Conservation (phyloP, 2,797 vertebrate species). For the Aeoliscus strigatus region DNA sequence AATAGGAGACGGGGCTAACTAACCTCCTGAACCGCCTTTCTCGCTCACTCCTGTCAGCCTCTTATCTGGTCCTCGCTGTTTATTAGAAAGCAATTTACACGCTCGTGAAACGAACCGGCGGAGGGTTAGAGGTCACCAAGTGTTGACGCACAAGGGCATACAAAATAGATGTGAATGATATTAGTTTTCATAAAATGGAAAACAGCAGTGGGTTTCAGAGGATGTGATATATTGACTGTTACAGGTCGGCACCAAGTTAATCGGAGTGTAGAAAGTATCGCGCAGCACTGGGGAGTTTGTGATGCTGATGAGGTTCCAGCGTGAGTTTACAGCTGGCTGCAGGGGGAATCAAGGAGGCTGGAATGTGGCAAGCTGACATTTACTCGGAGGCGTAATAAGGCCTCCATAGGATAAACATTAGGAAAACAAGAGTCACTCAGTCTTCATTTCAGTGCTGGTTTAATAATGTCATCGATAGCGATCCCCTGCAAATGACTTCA, state of each 20-base stretch:
- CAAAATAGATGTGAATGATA: not conserved
- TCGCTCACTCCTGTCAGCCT: constrained; percentile 21
- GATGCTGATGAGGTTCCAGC: not conserved
- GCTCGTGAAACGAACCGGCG: constrained; percentile 20
- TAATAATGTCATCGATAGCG: constrained; percentile 9
- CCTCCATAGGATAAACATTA: not conserved
- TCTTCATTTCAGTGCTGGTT: not conserved
- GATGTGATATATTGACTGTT: constrained; percentile 7
- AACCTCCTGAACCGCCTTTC: constrained; percentile 32
- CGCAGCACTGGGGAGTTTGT: too few relatives aligned
- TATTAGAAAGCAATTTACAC: constrained; percentile 41
- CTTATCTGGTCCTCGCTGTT: constrained; percentile 28
- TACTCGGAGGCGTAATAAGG: not conserved
- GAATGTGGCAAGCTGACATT: constrained; percentile 8
- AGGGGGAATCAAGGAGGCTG: constrained; percentile 1
- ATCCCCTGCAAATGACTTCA: constrained; percentile 11
- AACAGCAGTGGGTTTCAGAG: constrained; percentile 15
- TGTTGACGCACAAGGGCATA: too few relatives aligned
- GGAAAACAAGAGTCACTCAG: constrained; percentile 4
- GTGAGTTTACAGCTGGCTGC: constrained; percentile 1
- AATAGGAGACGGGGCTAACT: constrained; percentile 35
- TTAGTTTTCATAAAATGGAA: constrained; percentile 10
- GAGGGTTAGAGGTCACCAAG: too few relatives aligned
- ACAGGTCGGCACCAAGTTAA: constrained; percentile 12
- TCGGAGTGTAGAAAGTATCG: too few relatives aligned